Evolutionary conservation across 2,113 vertebrate species (phyloP), one percentile per base, ranked within the genome.

Genomic region (Corapipo altera): DNA sequence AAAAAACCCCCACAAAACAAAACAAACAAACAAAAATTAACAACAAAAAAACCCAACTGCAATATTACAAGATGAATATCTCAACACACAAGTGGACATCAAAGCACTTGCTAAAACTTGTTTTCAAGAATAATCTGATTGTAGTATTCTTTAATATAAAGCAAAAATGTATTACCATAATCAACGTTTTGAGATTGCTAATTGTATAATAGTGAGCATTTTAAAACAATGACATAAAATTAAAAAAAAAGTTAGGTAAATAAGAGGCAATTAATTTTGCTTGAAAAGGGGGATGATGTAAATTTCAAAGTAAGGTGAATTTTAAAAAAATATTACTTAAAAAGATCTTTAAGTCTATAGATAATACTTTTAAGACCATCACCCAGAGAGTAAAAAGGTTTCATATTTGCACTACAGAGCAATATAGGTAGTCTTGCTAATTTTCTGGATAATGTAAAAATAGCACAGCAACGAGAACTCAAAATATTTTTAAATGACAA

Each of bases 391-490:
- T 79, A 96, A 88, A 96, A 97, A 87, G 21, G 61, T 95, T 97
- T 94, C 87, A 71, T 85, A 95, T 92, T 94, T 95, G 85, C 86
- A 95, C 94, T 96, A 89, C 72, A 85, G 85, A 95, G 75, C 70
- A 95, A 94, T 81, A 85, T 48, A 88, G 80, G 80, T 87, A 91
- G 94, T 87, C 96, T 95, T 32, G 8, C 89, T 94, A 88, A 80
- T 96, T 94, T 97, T 95, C 95, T 96, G 88, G 85, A 67, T 95
- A 88, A 95, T 76, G 54, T 90, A 96, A 96, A 96, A 97, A 94
- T 70, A 97, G 91, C 75, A 95, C 39, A 84, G 26, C n/a, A 64
- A 64, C 1, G 1, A 78, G 22, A 55, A 77, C 19, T 88, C 37
- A 44, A 76, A 83, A 59, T 46, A 77, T 37, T 74, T 66, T 59